Conservation (phyloP, 2,888 invertebrate species). For the Rosalia funebris region DNA sequence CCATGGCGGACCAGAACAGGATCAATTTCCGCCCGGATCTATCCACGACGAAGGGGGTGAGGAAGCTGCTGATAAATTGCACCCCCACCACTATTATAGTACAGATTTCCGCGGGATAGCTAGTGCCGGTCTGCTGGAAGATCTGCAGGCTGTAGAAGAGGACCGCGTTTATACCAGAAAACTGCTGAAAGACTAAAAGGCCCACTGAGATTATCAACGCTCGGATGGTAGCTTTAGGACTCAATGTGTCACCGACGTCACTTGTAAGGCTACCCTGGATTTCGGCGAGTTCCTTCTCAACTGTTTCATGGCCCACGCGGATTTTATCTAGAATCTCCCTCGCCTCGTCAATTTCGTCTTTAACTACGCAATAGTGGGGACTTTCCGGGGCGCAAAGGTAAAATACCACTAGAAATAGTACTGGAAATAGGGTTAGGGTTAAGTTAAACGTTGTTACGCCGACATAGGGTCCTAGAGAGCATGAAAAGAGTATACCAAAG, state of each 20-base stretch:
- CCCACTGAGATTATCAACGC: conserved; percentile 80
- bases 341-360: conserved; percentile 72
- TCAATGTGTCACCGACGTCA: conserved; percentile 39
- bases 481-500: conserved; percentile 64
- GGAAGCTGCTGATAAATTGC: conserved; percentile 38
- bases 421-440: conserved; percentile 66
- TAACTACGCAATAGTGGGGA: conserved; percentile 74
- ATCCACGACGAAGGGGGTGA: conserved; percentile 36
- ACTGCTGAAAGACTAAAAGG: conserved; percentile 84
- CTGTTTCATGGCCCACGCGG: conserved; percentile 61
- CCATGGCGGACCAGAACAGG: conserved; percentile 31
- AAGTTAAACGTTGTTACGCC: conserved; percentile 72
- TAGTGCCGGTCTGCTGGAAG: conserved; percentile 70
- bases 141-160: conserved; percentile 81
- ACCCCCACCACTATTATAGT: conserved; percentile 36
- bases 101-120: conserved; percentile 31
- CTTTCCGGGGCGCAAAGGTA: conserved; percentile 85
- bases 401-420: conserved; percentile 67
- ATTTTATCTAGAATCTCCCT: conserved; percentile 72
- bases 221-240: conserved; percentile 76
- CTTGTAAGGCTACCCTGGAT: conserved; percentile 24
- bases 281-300: conserved; percentile 34
- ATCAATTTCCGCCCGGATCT: conserved; percentile 35
- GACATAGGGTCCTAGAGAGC: conserved; percentile 67
- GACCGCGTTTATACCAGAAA: conserved; percentile 84